A percentile compares a stretch with the other conserved stretches of the same genome.
These are phyloP conservation scores for Xestia sexstrigata DNA, from an alignment of 2,888 invertebrate genomes.

Conservation along the genomic window DNA sequence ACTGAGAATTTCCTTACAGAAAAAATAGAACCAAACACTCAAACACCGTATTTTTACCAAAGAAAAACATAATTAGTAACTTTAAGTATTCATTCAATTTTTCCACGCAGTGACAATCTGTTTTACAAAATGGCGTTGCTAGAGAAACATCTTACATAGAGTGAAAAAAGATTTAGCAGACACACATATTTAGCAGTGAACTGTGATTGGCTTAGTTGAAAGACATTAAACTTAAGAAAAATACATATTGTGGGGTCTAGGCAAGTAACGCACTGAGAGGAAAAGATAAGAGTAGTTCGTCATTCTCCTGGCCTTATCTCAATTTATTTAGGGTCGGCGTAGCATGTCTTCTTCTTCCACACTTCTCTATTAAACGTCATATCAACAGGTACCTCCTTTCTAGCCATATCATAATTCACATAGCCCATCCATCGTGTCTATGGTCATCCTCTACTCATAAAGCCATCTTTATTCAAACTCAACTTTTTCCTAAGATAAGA, in stretches of 20 bases:
- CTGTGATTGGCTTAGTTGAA: background rate
- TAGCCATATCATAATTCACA: no score
- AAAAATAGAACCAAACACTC: background rate
- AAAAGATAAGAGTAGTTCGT: no score
- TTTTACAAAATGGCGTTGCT: background rate
- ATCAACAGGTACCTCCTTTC: no score
- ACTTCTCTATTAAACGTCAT: no score
- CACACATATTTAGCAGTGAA: background rate
- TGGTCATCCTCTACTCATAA: no score
- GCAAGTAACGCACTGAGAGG: no score
- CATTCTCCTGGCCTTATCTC: no score
- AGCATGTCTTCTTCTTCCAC: no score
- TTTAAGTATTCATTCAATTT: background rate
- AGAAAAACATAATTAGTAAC: background rate
- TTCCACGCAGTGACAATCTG: background rate
- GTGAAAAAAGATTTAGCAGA: background rate
- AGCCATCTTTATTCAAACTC: no score
- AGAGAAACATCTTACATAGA: background rate
- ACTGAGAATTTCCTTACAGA: background rate
- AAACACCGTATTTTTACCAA: background rate
- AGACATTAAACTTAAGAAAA: background rate
- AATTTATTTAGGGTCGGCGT: no score
- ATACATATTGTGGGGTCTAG: background rate
- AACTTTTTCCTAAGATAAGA: no score
- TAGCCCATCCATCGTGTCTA: no score